Base-by-base conservation (phyloP, 2,113 vertebrate species). In the Kryptolebias marmoratus region DNA sequence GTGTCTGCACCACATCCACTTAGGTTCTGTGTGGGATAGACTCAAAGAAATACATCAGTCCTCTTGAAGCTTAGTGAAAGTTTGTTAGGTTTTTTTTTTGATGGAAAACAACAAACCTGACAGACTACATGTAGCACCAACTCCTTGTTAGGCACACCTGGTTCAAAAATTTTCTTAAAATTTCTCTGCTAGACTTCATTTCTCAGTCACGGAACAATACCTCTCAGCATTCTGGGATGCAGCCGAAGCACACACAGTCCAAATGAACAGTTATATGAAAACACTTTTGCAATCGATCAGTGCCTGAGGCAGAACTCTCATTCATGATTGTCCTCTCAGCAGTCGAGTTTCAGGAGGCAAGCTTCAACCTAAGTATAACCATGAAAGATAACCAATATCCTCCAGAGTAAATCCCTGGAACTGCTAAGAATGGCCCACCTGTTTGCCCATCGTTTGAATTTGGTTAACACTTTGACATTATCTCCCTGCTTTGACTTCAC, bases 231-330 rank as follows among this genome's bases (percentile, higher is more conserved):
- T 77, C 75, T 73, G 79, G 86, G 85, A 84, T 80, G 73, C 77
- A 77, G 81, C 68, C 5, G 69, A 87, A 79, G 73, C 73, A 55
- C 80, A 84, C 74, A 71, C 80, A 79, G 75, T 53, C 79, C 84
- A 82, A 88, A 89, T 81, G 83, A 92, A 67, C 87, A 87, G 81
- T 85, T 83, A 89, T 87, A 87, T 87, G 86, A 91, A 89, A 93
- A 90, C 88, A 73, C 60, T 88, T 87, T 88, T 81, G 68, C 61
- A 31, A 92, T 92, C 85, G 88, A 93, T 93, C 79, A 60, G 80
- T 32, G 87, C 90, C 90, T 60, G 71, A 86, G 89, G 92, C 89
- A 90, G 88, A 90, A 64, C 84, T 84, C 79, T 77, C 89, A 87
- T 90, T 79, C 86, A 85, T 86, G 83, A 89, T 92, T 85, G 81